Conservation (phyloP, 2,797 vertebrate genomes). For the Phrynocephalus guinanensis region DNA sequence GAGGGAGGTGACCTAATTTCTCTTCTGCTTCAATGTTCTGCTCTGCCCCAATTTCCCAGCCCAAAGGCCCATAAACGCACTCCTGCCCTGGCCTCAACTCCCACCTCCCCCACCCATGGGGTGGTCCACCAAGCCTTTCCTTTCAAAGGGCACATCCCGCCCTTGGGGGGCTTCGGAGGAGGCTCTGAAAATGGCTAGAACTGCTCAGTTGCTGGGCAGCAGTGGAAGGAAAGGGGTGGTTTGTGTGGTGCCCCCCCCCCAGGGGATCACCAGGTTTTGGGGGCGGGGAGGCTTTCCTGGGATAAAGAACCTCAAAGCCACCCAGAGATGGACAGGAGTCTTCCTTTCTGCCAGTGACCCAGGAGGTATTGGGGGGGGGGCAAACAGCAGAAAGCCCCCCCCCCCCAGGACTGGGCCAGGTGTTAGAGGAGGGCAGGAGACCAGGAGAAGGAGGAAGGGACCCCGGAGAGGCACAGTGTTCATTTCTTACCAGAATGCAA, state of each 20-base stretch:
- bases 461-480: no score
- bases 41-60: conserved; percentile 13
- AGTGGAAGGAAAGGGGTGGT: neutral
- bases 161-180: fast-evolving
- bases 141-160: fast-evolving
- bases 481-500: no score
- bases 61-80: fast-evolving
- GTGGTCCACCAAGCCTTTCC: neutral
- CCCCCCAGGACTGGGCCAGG: no score
- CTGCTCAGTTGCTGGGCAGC: fast-evolving
- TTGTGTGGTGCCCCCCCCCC: neutral
- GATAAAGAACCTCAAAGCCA: no score
- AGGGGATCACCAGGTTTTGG: no score
- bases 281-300: no score
- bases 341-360: no score
- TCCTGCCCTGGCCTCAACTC: neutral
- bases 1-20: conserved; percentile 72
- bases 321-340: no score
- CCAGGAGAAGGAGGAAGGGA: no score
- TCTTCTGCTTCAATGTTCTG: conserved; percentile 38
- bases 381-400: no score
- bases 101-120: neutral
- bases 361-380: no score
- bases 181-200: neutral
- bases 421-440: no score